Base-by-base conservation (phyloP, 2,113 vertebrate genomes). In the Pao palembangensis region DNA sequence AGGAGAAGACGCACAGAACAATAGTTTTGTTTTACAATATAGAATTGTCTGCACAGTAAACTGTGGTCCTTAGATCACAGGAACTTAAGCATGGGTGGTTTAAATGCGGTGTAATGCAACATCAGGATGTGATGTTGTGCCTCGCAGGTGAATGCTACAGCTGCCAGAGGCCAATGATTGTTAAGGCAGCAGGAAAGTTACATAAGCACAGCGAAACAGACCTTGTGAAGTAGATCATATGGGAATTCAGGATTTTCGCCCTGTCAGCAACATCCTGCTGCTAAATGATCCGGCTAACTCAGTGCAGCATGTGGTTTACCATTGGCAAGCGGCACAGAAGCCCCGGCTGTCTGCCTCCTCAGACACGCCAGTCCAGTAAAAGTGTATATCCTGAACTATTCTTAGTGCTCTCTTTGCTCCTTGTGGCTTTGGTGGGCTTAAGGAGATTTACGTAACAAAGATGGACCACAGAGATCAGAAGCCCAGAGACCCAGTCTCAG, bases 381-480 rank as follows among this genome's bases (percentile, higher is more conserved):
- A 69, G 61, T 56, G 55, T 75, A 56, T 58, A 15, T 72, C 48
- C 31, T 52, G 55, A 56, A 70, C 78, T 87, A 85, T 84, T 82
- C 61, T 80, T 78, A 82, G 78, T 61, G 23, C 54, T 67, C 62
- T 85, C 61, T 84, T 79, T 79, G 71, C 73, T 75, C 61, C 43
- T 49, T 73, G 76, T 61, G 71, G 75, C 79, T 80, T 78, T 64
- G 51, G 54, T 71, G 76, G 63, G 59, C 79, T 83, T 69, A 76
- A 55, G 49, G 59, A 78, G 69, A 78, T 84, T 88, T 85, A 83
- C 12, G 69, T 76, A 80, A 82, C 75, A 78, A 71, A 57, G 61
- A 42, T 25, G 53, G 70, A 62, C 69, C 53, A 80, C 53, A 66
- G 61, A 75, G 76, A 73, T 82, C 73, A 76, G 53, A 64, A 72